These are phyloP conservation scores for Notocelia uddmanniana DNA, from an alignment of 2,888 invertebrate genomes.

Conservation along the genomic window DNA sequence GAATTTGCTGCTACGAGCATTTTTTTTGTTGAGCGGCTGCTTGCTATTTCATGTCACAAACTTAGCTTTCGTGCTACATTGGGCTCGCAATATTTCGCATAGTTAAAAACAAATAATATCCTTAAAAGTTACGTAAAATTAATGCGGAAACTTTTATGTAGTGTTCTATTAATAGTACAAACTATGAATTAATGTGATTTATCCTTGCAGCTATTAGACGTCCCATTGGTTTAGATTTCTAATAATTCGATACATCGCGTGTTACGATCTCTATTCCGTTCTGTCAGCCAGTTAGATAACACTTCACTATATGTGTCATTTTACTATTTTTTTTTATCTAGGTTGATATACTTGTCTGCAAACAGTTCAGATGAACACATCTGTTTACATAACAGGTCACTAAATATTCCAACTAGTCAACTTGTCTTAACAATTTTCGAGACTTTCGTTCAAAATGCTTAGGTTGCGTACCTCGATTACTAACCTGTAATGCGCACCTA, in stretches of 20 bases:
- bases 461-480: too few species aligned
- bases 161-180: background rate
- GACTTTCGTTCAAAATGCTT: too few species aligned
- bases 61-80: constrained; percentile 17
- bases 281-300: background rate
- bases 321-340: too few species aligned
- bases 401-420: too few species aligned
- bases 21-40: constrained; percentile 20
- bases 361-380: background rate
- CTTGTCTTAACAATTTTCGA: too few species aligned
- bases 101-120: background rate
- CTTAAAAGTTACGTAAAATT: background rate
- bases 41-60: constrained; percentile 14
- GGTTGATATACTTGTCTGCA: background rate
- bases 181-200: background rate
- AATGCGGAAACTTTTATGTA: background rate
- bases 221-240: background rate
- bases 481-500: too few species aligned
- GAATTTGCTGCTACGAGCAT: constrained; percentile 18
- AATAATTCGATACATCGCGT: background rate
- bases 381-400: too few species aligned
- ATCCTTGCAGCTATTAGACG: background rate
- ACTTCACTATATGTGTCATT: background rate
- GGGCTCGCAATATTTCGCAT: constrained; percentile 1
- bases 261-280: background rate